These are phyloP conservation scores for Cercopithecus neglectus DNA, from an alignment of 2,797 vertebrate genomes.

Conservation along the genomic window DNA sequence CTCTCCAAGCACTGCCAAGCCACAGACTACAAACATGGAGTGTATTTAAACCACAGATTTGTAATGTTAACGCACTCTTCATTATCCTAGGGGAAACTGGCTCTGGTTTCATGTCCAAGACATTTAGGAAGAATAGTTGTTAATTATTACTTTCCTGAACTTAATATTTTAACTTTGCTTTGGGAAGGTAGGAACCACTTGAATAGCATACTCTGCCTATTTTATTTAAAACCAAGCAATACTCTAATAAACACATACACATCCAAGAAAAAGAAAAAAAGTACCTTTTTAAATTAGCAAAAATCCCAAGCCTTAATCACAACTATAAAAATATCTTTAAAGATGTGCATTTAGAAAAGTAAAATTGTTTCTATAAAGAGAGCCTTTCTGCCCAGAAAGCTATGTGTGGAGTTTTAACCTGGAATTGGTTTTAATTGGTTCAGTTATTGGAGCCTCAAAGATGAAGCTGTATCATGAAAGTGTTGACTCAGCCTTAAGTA, in stretches of 20 bases:
- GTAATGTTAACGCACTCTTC: not conserved
- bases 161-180: not conserved
- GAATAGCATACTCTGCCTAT: not conserved
- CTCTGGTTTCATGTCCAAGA: not conserved
- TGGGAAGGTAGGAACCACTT: not conserved
- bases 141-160: not conserved
- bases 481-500: not conserved
- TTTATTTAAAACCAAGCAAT: not conserved
- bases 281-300: not conserved
- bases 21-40: not conserved
- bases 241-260: not conserved
- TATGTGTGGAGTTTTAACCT: not conserved
- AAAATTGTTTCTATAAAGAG: not conserved
- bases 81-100: not conserved
- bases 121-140: not conserved
- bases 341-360: not conserved
- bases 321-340: not conserved
- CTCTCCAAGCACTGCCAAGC: not conserved
- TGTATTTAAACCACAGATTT: not conserved
- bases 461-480: not conserved
- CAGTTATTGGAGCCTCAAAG: not conserved
- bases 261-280: not conserved
- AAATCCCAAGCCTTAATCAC: not conserved
- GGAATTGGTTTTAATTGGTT: conserved; percentile 30
- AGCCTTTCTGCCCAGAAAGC: not conserved